phyloP scores from a whole-genome alignment of 2,113 vertebrate species.

The Tretioscincus oriximinensis region DNA sequence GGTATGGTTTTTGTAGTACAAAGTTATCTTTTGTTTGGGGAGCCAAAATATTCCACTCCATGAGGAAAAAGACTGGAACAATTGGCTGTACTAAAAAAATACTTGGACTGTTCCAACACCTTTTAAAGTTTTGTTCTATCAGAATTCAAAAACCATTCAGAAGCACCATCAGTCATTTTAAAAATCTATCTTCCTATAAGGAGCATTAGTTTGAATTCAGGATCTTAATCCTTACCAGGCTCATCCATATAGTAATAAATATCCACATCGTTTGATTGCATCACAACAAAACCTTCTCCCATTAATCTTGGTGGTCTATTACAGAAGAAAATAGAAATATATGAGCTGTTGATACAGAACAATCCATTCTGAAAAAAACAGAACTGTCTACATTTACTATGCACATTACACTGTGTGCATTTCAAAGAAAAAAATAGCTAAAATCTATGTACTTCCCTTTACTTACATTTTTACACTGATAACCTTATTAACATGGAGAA shows the following conservation, averaged over 20 bases:
- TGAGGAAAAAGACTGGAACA: too few relatives aligned
- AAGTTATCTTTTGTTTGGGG: too few relatives aligned
- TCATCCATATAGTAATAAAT: conserved; percentile 99
- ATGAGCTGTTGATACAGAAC: background rate
- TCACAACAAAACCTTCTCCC: conserved; percentile 98
- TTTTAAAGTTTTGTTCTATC: background rate
- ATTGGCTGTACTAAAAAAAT: too few relatives aligned
- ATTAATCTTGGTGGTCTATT: conserved; percentile 91
- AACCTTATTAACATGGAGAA: background rate
- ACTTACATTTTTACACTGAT: background rate
- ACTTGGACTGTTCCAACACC: too few relatives aligned
- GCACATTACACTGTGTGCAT: background rate
- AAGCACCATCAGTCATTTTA: background rate
- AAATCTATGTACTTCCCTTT: background rate
- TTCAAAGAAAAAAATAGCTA: background rate
- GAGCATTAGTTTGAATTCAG: background rate
- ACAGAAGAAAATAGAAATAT: background rate
- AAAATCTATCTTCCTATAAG: background rate
- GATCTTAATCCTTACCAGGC: conserved; percentile 77
- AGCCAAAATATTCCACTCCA: too few relatives aligned
- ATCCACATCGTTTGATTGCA: conserved; percentile 98
- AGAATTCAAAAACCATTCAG: background rate
- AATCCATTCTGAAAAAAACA: background rate
- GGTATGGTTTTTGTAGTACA: too few relatives aligned
- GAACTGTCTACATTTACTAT: background rate